Conservation (phyloP, 2,113 vertebrate genomes). For the Sminthopsis crassicaudata region DNA sequence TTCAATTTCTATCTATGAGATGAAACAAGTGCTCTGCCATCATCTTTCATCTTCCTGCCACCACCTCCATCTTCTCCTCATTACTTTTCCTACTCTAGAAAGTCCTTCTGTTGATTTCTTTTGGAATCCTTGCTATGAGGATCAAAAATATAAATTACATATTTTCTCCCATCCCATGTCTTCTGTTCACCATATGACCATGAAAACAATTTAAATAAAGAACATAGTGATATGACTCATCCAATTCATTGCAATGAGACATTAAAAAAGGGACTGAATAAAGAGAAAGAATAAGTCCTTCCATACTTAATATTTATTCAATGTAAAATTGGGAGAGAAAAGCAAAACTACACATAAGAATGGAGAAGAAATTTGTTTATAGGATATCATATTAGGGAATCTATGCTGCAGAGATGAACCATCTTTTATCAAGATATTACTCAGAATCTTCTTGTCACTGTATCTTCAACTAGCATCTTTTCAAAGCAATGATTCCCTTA, state of each 20-base stretch:
- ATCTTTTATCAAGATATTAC: not conserved
- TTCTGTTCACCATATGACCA: not conserved
- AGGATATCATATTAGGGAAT: not conserved
- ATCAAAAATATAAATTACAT: slow-evolving; percentile 31
- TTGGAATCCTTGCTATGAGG: slow-evolving; percentile 13
- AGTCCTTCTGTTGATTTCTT: not conserved
- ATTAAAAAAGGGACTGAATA: not conserved
- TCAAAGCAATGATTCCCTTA: not conserved
- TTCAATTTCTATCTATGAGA: not conserved
- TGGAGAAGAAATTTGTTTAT: not conserved
- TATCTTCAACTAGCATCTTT: not conserved
- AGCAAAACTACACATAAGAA: not conserved
- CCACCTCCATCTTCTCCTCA: not conserved
- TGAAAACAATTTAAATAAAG: not conserved
- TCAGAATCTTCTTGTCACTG: not conserved
- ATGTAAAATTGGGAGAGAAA: not conserved
- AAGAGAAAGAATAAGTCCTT: not conserved
- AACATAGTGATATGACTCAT: not conserved
- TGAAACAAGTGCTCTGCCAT: slow-evolving; percentile 24
- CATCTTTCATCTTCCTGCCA: slow-evolving; percentile 2
- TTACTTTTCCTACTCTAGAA: not conserved
- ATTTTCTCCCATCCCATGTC: not conserved
- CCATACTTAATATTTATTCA: not conserved
- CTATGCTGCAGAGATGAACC: not conserved
- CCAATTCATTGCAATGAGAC: not conserved